These are phyloP conservation scores for Micromys minutus DNA, from an alignment of 2,113 vertebrate species.

Conservation along the genomic window DNA sequence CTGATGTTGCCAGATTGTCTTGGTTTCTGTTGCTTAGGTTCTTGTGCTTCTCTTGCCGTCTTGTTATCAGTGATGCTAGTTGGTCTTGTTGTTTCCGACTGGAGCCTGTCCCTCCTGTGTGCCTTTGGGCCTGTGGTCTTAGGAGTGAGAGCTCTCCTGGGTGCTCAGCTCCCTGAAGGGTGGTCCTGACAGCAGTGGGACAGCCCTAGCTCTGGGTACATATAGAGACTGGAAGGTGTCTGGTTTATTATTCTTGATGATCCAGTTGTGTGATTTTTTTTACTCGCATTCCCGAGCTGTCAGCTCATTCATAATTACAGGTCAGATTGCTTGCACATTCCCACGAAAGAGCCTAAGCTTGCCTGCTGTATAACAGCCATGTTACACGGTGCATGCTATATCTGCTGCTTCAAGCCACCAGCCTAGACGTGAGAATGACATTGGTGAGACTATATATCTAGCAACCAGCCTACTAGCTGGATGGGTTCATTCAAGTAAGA, in stretches of 20 bases:
- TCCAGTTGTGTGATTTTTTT: background rate
- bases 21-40: too few species aligned
- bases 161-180: too few species aligned
- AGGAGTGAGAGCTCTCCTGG: too few species aligned
- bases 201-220: too few species aligned
- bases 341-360: background rate
- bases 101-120: too few species aligned
- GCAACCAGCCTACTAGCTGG: background rate
- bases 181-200: too few species aligned
- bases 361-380: background rate
- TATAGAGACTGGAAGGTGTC: too few species aligned
- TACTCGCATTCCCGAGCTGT: background rate
- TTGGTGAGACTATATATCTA: background rate
- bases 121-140: too few species aligned
- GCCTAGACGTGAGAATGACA: background rate
- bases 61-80: too few species aligned
- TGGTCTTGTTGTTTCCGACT: too few species aligned
- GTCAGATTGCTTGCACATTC: background rate
- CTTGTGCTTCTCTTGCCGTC: too few species aligned
- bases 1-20: too few species aligned
- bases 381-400: background rate
- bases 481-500: background rate
- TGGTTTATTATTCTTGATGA: slow-evolving; percentile 11
- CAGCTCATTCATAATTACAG: background rate
- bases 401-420: background rate